These are phyloP conservation scores for Danio kyathit DNA, from an alignment of 2,797 vertebrate species.

Conservation along the genomic window DNA sequence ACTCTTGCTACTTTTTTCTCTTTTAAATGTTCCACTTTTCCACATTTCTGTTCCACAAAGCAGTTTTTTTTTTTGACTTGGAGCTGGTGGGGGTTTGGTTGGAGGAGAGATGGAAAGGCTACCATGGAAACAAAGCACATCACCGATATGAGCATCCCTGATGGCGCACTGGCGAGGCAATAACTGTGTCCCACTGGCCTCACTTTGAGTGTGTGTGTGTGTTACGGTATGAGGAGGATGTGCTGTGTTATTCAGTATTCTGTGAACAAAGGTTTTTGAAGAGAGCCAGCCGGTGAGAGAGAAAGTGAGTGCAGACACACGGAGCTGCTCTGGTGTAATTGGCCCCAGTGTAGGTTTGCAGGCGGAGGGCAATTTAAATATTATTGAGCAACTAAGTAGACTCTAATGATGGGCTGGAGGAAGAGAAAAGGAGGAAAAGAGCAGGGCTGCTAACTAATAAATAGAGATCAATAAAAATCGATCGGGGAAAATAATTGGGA, in stretches of 20 bases:
- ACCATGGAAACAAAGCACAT: slow-evolving; percentile 84
- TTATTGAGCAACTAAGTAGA: slow-evolving; percentile 40
- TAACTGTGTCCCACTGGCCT: slow-evolving; percentile 72
- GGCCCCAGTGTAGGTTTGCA: slow-evolving; percentile 39
- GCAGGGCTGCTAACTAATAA: not conserved
- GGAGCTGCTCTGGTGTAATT: slow-evolving; percentile 49
- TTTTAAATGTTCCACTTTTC: slow-evolving; percentile 70
- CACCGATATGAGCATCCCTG: slow-evolving; percentile 75
- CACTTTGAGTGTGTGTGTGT: slow-evolving; percentile 53
- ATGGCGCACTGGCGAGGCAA: slow-evolving; percentile 78
- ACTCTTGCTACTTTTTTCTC: slow-evolving; percentile 64
- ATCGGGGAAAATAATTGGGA: not conserved
- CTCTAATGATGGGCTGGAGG: slow-evolving; percentile 37
- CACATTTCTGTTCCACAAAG: slow-evolving; percentile 49
- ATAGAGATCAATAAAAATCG: not conserved
- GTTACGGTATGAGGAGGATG: slow-evolving; percentile 46
- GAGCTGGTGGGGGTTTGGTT: slow-evolving; percentile 30
- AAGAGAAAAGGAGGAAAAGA: slow-evolving; percentile 21
- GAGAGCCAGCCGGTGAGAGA: slow-evolving; percentile 59
- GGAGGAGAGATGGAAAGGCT: slow-evolving; percentile 71
- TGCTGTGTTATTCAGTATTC: slow-evolving; percentile 52
- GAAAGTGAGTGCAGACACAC: slow-evolving; percentile 48
- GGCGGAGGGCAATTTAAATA: slow-evolving; percentile 53
- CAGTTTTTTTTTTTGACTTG: slow-evolving; percentile 14
- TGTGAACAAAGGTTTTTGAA: slow-evolving; percentile 49